Percentiles rank a stretch among this genome's conserved stretches.
phyloP scores from a whole-genome alignment of 2,797 vertebrate species.

The Coregonus ussuriensis region DNA sequence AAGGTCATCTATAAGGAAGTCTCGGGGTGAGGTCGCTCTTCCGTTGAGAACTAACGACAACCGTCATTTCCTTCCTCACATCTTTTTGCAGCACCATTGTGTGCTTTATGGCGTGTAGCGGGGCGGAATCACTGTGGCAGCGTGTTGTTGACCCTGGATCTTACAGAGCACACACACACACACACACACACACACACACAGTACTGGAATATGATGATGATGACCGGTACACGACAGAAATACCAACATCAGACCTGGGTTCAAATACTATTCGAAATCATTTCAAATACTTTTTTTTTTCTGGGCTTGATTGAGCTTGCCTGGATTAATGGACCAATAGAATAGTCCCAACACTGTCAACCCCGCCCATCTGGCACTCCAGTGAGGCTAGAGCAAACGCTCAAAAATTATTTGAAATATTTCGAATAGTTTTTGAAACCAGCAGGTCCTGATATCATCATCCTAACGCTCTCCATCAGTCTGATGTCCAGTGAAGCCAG shows the following conservation, averaged over 20 bases:
- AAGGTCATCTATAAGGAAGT: slow-evolving; percentile 74
- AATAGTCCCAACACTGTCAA: neutral
- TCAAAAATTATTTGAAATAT: neutral
- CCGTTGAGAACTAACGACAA: slow-evolving; percentile 72
- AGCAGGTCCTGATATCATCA: slow-evolving; percentile 57
- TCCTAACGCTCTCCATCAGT: slow-evolving; percentile 55
- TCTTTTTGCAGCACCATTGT: slow-evolving; percentile 84
- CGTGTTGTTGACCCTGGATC: slow-evolving; percentile 79
- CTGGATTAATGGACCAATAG: neutral
- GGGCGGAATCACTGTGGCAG: slow-evolving; percentile 78
- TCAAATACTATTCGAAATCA: neutral
- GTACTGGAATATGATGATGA: slow-evolving; percentile 84
- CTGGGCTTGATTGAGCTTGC: neutral
- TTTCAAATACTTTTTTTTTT: neutral
- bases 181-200: slow-evolving; percentile 47
- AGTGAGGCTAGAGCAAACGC: neutral
- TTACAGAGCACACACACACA: slow-evolving; percentile 62
- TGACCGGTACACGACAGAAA: slow-evolving; percentile 82
- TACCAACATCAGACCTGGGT: slow-evolving; percentile 64
- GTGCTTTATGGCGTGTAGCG: slow-evolving; percentile 83
- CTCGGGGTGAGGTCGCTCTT: slow-evolving; percentile 77
- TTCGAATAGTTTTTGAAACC: neutral
- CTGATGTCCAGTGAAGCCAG: slow-evolving; percentile 61
- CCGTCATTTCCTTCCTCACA: slow-evolving; percentile 70
- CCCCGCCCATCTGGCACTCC: neutral